Evolutionary conservation across 2,888 invertebrate species (phyloP).

Genomic region (Diogma glabrata): DNA sequence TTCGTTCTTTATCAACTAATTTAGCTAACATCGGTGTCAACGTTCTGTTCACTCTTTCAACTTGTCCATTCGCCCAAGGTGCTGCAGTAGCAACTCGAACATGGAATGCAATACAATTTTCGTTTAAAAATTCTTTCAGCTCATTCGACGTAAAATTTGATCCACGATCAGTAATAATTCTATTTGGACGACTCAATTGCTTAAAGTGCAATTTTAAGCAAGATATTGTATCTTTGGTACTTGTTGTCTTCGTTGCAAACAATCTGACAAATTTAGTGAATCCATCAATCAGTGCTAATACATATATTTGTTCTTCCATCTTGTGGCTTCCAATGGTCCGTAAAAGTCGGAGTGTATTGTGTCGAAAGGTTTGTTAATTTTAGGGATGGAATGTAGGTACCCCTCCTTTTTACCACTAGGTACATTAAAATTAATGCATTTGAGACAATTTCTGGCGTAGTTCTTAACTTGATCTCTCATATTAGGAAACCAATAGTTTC

Average conservation of each 20-base stretch:
- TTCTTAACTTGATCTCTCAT: not conserved
- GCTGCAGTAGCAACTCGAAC: constrained; percentile 13
- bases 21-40: not conserved
- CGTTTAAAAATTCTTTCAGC: constrained; percentile 5
- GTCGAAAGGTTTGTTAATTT: constrained; percentile 8
- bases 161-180: constrained; percentile 11
- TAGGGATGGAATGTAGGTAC: not conserved
- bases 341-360: constrained; percentile 8
- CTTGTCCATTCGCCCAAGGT: constrained; percentile 1
- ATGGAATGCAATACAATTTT: constrained; percentile 14
- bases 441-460: not conserved
- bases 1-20: not conserved
- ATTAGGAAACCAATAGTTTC: not conserved
- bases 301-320: constrained; percentile 11
- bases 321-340: constrained; percentile 13
- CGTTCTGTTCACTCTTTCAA: not conserved
- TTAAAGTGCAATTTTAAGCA: constrained; percentile 10
- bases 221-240: constrained; percentile 7
- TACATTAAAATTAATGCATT: not conserved
- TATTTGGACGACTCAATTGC: constrained; percentile 10
- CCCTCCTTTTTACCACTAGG: constrained; percentile 2
- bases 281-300: constrained; percentile 10
- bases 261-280: constrained; percentile 12
- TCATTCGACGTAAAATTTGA: constrained; percentile 2
- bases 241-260: constrained; percentile 12